Evolutionary conservation across 2,888 invertebrate genomes (phyloP).

Genomic region (Drosophila suboccidentalis): DNA sequence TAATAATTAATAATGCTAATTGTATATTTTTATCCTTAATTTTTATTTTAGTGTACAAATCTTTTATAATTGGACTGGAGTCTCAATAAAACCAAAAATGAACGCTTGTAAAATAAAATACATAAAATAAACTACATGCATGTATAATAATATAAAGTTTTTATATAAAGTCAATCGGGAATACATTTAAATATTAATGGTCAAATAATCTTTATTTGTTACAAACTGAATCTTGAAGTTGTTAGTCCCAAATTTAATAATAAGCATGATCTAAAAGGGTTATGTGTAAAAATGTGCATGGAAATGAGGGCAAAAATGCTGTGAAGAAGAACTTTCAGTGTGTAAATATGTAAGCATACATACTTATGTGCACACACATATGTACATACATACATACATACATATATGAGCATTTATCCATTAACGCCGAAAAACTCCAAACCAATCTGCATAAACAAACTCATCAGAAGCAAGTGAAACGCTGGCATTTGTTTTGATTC

Average conservation of each 20-base stretch:
- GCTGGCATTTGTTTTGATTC: constrained; percentile 78
- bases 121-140: too few species aligned
- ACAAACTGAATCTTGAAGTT: not conserved
- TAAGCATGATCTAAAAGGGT: constrained; percentile 50
- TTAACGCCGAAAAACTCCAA: constrained; percentile 79
- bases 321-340: constrained; percentile 18
- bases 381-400: constrained; percentile 10
- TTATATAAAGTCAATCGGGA: too few species aligned
- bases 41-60: too few species aligned
- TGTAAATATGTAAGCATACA: constrained; percentile 13
- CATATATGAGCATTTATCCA: constrained; percentile 67
- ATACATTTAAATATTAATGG: too few species aligned
- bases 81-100: too few species aligned
- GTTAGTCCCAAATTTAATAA: not conserved
- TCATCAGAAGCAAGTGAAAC: constrained; percentile 67
- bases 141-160: too few species aligned
- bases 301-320: constrained; percentile 47
- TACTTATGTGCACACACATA: constrained; percentile 16
- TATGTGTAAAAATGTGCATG: constrained; percentile 57
- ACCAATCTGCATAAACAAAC: constrained; percentile 81
- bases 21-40: too few species aligned
- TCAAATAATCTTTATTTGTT: too few species aligned
- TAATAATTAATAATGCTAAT: too few species aligned
- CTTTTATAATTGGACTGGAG: too few species aligned
- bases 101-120: too few species aligned